Conservation (phyloP, 2,797 vertebrate genomes). For the Novumbra hubbsi region DNA sequence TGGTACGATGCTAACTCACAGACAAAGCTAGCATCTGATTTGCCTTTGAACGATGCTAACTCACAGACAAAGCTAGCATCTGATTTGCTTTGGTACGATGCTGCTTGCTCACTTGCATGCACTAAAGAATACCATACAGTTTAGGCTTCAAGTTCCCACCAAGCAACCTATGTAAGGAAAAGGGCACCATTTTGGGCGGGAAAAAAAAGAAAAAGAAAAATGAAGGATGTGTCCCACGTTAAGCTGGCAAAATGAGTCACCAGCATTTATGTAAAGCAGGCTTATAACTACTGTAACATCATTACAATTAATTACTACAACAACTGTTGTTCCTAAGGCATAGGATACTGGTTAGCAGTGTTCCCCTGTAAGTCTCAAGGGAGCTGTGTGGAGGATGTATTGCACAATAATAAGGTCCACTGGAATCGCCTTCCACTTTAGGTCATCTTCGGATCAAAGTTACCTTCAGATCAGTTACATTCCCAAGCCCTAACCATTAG, state of each 20-base stretch:
- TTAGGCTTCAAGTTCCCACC: constrained; percentile 18
- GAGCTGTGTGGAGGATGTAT: constrained; percentile 52
- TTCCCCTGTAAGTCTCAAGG: constrained; percentile 34
- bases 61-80: background rate
- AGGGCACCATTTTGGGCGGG: background rate
- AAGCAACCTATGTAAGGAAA: constrained; percentile 9
- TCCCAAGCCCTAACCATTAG: background rate
- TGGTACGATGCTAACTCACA: background rate
- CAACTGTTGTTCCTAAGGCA: constrained; percentile 23
- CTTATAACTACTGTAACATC: background rate
- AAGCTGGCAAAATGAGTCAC: constrained; percentile 43
- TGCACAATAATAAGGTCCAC: constrained; percentile 59
- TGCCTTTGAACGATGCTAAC: too few relatives aligned
- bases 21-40: too few relatives aligned
- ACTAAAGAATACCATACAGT: constrained; percentile 8
- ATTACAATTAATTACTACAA: background rate
- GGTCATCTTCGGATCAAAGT: background rate
- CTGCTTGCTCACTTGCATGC: background rate
- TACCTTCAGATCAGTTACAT: background rate
- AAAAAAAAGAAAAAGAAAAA: constrained; percentile 4
- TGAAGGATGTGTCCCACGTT: constrained; percentile 28
- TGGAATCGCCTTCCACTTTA: constrained; percentile 15
- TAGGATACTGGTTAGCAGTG: constrained; percentile 15
- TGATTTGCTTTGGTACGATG: background rate
- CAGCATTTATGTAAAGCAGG: constrained; percentile 4